Conservation (phyloP, 2,797 vertebrate genomes). For the Characodon lateralis region DNA sequence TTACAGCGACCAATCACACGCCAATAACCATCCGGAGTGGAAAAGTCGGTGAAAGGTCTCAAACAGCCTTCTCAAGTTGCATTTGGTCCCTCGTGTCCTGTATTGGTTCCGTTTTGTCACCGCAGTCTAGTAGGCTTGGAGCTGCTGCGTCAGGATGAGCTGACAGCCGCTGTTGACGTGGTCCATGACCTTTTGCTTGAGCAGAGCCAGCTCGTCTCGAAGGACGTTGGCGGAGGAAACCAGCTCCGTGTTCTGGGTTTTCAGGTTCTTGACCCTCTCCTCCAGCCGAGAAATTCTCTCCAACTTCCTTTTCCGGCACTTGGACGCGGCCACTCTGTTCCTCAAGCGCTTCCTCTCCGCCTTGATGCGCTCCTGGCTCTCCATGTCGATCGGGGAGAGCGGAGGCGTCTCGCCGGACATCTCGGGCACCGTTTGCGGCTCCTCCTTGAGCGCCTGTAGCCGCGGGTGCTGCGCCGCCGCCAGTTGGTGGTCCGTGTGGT, state of each 20-base stretch:
- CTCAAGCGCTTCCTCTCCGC: constrained; percentile 96
- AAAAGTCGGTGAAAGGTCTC: constrained; percentile 10
- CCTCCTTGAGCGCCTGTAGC: constrained; percentile 91
- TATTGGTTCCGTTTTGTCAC: constrained; percentile 29
- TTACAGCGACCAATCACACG: constrained; percentile 17
- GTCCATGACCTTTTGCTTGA: constrained; percentile 98
- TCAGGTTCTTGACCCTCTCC: constrained; percentile 94
- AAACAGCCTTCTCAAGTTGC: constrained; percentile 48
- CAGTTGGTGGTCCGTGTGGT: constrained; percentile 66
- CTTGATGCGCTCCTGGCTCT: constrained; percentile 95
- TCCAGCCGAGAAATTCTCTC: constrained; percentile 38
- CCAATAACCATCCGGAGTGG: constrained; percentile 13
- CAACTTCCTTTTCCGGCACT: constrained; percentile 93
- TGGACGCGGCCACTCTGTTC: constrained; percentile 95
- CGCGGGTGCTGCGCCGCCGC: constrained; percentile 82
- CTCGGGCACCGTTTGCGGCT: constrained; percentile 95
- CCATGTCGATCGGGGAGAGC: constrained; percentile 96
- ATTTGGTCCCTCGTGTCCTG: constrained; percentile 76
- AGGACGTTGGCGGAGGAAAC: constrained; percentile 94
- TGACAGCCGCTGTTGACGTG: constrained; percentile 97
- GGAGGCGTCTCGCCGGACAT: constrained; percentile 93
- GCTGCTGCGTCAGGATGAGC: constrained; percentile 96
- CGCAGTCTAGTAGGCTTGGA: constrained; percentile 87
- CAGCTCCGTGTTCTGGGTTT: constrained; percentile 94
- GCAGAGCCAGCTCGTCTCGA: constrained; percentile 94